Base-by-base conservation (phyloP, 2,888 invertebrate genomes). In the Nemoura dubitans region DNA sequence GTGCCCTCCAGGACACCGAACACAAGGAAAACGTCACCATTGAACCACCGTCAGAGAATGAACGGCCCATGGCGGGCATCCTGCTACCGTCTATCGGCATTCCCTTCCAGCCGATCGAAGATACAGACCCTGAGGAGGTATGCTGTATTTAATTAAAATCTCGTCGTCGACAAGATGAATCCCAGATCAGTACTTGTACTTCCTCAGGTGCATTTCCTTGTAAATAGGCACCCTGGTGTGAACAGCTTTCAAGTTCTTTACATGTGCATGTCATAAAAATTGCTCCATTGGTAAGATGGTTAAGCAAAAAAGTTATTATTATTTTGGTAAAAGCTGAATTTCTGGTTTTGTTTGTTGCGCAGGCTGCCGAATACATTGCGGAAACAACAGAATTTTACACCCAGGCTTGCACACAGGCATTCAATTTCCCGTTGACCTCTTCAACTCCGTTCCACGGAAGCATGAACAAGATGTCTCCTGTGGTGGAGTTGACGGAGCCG, bases 381-480 rank as follows among this genome's bases (percentile, higher is more conserved):
- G 86, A 86, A 86, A 25, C 36, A 6, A 7, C 76, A 0, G 80
- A 86, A 27, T 36, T 10, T 76, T 21, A 29, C 80, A 91, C 91
- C 0, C 91, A 91, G 87, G 90, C 90, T 3, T 91, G 91, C 85
- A 91, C 91, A 0, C 90, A 91, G 87, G 90, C 90, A 3, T 91
- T 91, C 83, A 89, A 89, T 76, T 88, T 89, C 3, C 88, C 89
- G 29, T 87, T 91, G 29, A 87, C 89, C 3, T 90, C 91, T 25
- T 91, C 91, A 0, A 91, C 91, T 21, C 91, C 91, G n/a, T 90
- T 91, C 89, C 78, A 85, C 78, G 30, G 78, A 10, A 77, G 78
- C 27, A 28, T 29, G 25, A 42, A 80, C 16, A 80, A 10, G n/a
- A n/a, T 80, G 16, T 36, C 36, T n/a, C 81, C 27, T n/a, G 30